phyloP scores from a whole-genome alignment of 2,113 vertebrate genomes.

The Erythrocercus mccallii region DNA sequence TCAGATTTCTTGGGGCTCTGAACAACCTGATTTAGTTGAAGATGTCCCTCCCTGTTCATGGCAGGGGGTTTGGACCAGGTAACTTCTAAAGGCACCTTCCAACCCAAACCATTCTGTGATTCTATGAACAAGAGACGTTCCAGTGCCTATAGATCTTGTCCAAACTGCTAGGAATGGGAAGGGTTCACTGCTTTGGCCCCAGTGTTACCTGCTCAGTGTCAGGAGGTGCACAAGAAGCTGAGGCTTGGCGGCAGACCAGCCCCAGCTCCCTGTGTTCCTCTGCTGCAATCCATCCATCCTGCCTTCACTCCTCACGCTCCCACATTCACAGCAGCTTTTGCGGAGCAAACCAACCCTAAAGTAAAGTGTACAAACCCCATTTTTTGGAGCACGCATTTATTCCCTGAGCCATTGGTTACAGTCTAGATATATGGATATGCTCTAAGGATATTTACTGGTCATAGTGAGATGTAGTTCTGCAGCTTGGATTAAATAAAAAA shows the following conservation, averaged over 20 bases:
- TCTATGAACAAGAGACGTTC: neutral
- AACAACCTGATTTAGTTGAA: neutral
- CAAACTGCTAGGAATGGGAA: neutral
- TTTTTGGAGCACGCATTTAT: neutral
- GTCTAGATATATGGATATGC: rapidly evolving
- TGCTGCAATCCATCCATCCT: neutral
- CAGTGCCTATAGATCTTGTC: neutral
- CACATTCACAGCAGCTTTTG: neutral
- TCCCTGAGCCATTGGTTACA: neutral
- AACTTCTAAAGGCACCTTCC: neutral
- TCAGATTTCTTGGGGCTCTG: neutral
- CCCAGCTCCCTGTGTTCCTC: neutral
- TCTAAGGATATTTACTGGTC: neutral
- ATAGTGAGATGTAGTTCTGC: neutral
- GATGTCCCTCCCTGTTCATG: neutral
- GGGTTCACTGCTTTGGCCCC: neutral
- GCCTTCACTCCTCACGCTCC: rapidly evolving
- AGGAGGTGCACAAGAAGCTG: neutral
- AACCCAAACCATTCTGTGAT: neutral
- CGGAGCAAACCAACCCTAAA: neutral
- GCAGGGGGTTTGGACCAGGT: neutral
- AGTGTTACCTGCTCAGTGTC: neutral
- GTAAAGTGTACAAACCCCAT: rapidly evolving
- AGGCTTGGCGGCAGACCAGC: neutral
- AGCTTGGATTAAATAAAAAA: neutral